Percentiles rank a stretch among this genome's conserved stretches.
phyloP scores from a whole-genome alignment of 2,888 invertebrate genomes.

The Andrena bucephala region DNA sequence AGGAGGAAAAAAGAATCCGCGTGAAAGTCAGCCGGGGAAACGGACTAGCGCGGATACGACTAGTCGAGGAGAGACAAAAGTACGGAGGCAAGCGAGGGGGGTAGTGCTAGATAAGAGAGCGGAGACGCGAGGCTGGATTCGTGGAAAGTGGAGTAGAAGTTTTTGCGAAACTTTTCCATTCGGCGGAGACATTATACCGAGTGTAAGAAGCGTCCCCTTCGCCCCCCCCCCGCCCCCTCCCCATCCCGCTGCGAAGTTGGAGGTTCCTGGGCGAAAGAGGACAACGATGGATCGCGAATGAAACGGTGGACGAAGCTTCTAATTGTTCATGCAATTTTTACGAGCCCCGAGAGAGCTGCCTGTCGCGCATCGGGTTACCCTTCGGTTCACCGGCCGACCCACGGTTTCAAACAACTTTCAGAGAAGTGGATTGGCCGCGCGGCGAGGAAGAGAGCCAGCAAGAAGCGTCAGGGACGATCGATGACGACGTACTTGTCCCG shows the following conservation, averaged over 20 bases:
- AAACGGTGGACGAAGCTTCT: constrained; percentile 31
- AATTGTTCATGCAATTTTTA: constrained; percentile 44
- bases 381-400: not conserved
- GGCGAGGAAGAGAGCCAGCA: not conserved
- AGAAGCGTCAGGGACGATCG: constrained; percentile 14
- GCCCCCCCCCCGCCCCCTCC: too few relatives aligned
- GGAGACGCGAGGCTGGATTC: constrained; percentile 50
- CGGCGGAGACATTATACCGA: constrained; percentile 66
- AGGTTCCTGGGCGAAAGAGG: not conserved
- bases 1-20: constrained; percentile 36
- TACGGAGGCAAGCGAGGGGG: not conserved
- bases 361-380: not conserved
- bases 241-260: constrained; percentile 34
- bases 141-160: constrained; percentile 68
- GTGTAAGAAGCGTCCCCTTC: constrained; percentile 22
- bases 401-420: not conserved
- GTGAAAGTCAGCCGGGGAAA: constrained; percentile 52
- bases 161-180: constrained; percentile 73
- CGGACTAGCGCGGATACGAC: constrained; percentile 15
- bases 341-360: not conserved
- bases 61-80: constrained; percentile 8
- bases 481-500: constrained; percentile 64
- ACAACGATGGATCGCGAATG: constrained; percentile 4
- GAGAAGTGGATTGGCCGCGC: not conserved
- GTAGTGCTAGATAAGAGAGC: constrained; percentile 42